phyloP scores from a whole-genome alignment of 2,113 vertebrate species.

The Candoia aspera region DNA sequence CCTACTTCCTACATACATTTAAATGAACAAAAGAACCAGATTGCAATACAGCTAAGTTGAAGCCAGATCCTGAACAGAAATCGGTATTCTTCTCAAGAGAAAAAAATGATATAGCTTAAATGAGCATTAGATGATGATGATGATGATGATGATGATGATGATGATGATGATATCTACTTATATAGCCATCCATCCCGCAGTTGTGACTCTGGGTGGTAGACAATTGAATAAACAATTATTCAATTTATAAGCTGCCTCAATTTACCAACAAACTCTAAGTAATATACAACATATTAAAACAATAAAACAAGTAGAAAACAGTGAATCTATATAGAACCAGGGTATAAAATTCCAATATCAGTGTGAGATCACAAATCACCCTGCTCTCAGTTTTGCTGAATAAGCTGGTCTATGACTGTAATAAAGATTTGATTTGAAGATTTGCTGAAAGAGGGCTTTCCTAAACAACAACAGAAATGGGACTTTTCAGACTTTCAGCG shows the following conservation, averaged over 20 bases:
- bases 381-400: not conserved
- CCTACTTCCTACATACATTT: not conserved
- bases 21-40: not conserved
- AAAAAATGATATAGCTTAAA: not conserved
- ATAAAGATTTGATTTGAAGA: not conserved
- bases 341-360: not conserved
- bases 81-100: not conserved
- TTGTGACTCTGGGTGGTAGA: not conserved
- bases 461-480: not conserved
- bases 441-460: not conserved
- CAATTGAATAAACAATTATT: not conserved
- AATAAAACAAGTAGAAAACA: not conserved
- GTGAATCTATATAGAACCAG: not conserved
- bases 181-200: not conserved
- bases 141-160: no score
- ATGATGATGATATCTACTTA: not conserved
- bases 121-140: not conserved
- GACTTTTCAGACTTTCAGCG: not conserved
- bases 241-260: not conserved
- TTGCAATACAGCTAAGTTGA: not conserved
- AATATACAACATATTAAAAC: not conserved
- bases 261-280: not conserved
- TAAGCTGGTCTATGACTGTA: not conserved
- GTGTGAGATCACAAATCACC: not conserved
- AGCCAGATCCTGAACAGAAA: not conserved